Conservation (phyloP, 2,888 invertebrate species). For the Thereva unica region DNA sequence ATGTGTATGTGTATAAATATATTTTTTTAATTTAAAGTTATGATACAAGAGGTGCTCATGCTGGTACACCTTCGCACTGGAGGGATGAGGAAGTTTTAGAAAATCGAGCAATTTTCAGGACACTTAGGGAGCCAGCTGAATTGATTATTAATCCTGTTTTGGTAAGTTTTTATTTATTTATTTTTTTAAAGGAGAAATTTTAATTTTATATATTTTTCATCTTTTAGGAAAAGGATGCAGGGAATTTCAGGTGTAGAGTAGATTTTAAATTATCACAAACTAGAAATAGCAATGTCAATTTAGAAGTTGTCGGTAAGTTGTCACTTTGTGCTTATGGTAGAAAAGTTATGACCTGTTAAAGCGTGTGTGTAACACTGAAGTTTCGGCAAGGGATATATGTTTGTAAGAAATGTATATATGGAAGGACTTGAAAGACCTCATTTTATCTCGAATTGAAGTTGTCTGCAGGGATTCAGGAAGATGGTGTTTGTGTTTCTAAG, state of each 20-base stretch:
- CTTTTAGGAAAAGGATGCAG: conserved; percentile 68
- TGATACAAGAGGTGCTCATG: conserved; percentile 64
- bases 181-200: conserved; percentile 41
- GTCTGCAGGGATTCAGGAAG: too few relatives aligned
- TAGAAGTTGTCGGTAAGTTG: conserved; percentile 77
- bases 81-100: conserved; percentile 65
- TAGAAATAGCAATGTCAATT: conserved; percentile 75
- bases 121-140: conserved; percentile 64
- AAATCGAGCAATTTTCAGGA: conserved; percentile 65
- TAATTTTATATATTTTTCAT: conserved; percentile 42
- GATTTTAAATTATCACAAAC: conserved; percentile 79
- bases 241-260: conserved; percentile 75
- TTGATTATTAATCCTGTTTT: conserved; percentile 65
- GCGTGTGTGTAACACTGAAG: too few relatives aligned
- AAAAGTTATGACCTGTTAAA: not conserved
- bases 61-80: conserved; percentile 66
- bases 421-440: too few relatives aligned
- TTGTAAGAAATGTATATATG: too few relatives aligned
- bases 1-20: too few relatives aligned
- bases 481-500: too few relatives aligned
- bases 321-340: not conserved
- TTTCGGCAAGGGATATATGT: too few relatives aligned
- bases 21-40: conserved; percentile 57
- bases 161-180: conserved; percentile 50
- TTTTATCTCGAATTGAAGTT: too few relatives aligned